Base-by-base conservation (phyloP, 2,113 vertebrate species). In the Menidia beryllina region DNA sequence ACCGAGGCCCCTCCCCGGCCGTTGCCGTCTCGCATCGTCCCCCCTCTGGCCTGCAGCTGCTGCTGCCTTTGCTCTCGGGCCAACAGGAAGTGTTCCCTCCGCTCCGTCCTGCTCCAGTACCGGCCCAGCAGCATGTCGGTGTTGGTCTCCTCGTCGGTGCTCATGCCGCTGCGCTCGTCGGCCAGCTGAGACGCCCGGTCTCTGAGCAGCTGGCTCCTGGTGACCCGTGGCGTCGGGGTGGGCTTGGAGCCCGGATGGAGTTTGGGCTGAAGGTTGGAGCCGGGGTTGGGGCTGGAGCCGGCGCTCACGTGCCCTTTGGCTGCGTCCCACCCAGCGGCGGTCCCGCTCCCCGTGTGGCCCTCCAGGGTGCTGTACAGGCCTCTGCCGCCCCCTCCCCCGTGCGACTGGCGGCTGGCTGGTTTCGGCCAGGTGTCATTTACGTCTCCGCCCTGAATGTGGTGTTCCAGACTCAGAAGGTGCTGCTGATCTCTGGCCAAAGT, bases 361-460 rank as follows among this genome's bases (percentile, higher is more conserved):
- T 93, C 93, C 15, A 93, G 60, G 2, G 93, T 93, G 73, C 92
- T 93, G 78, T 93, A 94, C 5, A 81, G 90, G 7, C 91, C 91
- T 61, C 88, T 69, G 7, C 87, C 82, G 34, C 84, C 86, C 0
- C 66, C 80, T 0, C 72, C 23, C 1, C 70, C 75, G 38, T 84
- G 88, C 5, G 78, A 68, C 64, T 89, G 84, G 13, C 93, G 90
- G 20, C 48, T 90, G 1, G 90, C 88, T 0, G 85, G 90, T 82
- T 94, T 94, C 0, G 93, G 93, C 94, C 94, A 94, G 0, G 93
- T 94, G 51, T 93, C 93, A 2, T 94, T 92, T 45, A 92, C 83
- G 1, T 94, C 93, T 53, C 89, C 86, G 1, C 77, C 69, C 70
- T 89, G 90, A 49, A 81, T 53, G 25, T 81, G 88, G 49, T 92